phyloP scores from a whole-genome alignment of 1,140 invertebrate species.

The Ips typographus region DNA sequence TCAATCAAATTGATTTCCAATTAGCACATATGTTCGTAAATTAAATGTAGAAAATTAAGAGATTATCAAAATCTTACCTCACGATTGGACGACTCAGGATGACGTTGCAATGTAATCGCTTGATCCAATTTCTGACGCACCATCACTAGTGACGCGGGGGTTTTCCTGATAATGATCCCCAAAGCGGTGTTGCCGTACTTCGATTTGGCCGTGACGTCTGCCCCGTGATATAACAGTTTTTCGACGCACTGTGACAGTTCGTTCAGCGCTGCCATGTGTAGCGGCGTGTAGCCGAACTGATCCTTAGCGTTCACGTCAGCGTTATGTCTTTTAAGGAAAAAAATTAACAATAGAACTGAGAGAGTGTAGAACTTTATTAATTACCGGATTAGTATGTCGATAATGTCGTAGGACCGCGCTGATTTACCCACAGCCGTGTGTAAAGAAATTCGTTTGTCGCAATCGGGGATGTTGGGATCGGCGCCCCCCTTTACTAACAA shows the following conservation, averaged over 20 bases:
- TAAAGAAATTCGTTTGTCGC: slow-evolving; percentile 73
- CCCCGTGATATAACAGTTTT: slow-evolving; percentile 77
- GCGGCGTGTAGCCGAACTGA: slow-evolving; percentile 84
- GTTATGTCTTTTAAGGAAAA: slow-evolving; percentile 59
- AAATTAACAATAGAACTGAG: not conserved
- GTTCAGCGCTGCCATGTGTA: slow-evolving; percentile 84
- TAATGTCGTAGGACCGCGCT: slow-evolving; percentile 71
- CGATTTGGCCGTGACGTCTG: slow-evolving; percentile 80
- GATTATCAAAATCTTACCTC: slow-evolving; percentile 51
- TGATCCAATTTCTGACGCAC: slow-evolving; percentile 75
- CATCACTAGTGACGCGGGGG: slow-evolving; percentile 75
- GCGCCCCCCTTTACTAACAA: slow-evolving; percentile 70
- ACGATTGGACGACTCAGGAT: slow-evolving; percentile 71
- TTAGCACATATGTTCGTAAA: too few species aligned
- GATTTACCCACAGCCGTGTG: slow-evolving; percentile 78
- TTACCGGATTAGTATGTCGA: slow-evolving; percentile 64
- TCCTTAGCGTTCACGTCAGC: slow-evolving; percentile 84
- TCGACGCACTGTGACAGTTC: slow-evolving; percentile 82
- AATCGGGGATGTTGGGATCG: slow-evolving; percentile 73
- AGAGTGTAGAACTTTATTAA: not conserved
- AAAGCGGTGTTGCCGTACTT: slow-evolving; percentile 80
- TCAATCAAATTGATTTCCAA: too few species aligned
- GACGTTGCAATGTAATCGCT: slow-evolving; percentile 75
- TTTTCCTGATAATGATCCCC: slow-evolving; percentile 79
- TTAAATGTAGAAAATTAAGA: too few species aligned